A percentile compares a stretch with the other conserved stretches of the same genome.
phyloP scores from a whole-genome alignment of 92 coral and sea anemone genomes.

The Zoanthus sansibaricus region DNA sequence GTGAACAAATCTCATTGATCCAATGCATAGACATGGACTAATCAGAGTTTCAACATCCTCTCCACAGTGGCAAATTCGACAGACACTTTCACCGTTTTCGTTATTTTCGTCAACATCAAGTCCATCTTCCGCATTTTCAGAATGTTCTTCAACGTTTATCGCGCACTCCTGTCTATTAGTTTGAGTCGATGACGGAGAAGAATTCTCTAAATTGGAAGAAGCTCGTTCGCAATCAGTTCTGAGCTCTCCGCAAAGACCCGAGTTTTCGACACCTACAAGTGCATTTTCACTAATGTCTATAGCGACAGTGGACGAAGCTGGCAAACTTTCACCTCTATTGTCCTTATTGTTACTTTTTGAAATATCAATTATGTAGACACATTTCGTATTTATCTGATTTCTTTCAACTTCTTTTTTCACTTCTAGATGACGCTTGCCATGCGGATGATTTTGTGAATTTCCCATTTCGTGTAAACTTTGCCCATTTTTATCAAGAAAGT shows the following conservation, averaged over 20 bases:
- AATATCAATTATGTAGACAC: not conserved
- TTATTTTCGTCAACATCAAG: constrained; percentile 8
- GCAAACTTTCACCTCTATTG: not conserved
- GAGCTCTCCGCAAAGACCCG: not conserved
- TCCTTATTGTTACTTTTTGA: not conserved
- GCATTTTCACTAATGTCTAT: not conserved
- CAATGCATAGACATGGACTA: constrained; percentile 95
- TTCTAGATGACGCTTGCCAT: not conserved
- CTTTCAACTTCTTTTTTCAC: not conserved
- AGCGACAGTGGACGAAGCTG: not conserved
- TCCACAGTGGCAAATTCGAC: constrained; percentile 94
- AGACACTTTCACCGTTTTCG: constrained; percentile 46
- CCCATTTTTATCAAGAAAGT: not conserved
- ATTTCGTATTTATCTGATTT: not conserved
- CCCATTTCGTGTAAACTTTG: not conserved
- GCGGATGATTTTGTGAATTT: not conserved
- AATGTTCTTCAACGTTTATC: not conserved
- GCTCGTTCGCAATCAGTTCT: not conserved
- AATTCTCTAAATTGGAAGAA: not conserved
- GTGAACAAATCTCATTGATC: constrained; percentile 90
- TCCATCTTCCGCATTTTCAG: constrained; percentile 10
- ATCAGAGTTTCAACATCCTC: constrained; percentile 75
- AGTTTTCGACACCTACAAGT: not conserved
- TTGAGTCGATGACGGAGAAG: not conserved
- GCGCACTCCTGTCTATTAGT: not conserved